Percentiles rank a stretch among this genome's conserved stretches.
phyloP scores from a whole-genome alignment of 1,140 invertebrate species.

The Tetragonula clypearis region DNA sequence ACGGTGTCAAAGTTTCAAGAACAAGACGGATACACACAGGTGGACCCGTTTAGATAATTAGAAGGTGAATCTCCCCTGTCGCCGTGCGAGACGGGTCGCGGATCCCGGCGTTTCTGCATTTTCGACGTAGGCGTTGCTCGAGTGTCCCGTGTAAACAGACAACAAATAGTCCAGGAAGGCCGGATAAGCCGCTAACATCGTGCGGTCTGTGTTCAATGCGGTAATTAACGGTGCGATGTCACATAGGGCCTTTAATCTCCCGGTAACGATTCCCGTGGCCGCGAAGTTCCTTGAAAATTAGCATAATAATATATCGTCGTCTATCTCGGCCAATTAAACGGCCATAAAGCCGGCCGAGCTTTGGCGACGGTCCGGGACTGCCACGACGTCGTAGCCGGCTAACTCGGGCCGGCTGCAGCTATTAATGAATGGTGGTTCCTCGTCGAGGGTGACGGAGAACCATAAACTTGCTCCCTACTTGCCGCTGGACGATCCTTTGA shows the following conservation, averaged over 20 bases:
- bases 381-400: conserved; percentile 66
- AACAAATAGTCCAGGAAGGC: conserved; percentile 50
- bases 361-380: conserved; percentile 63
- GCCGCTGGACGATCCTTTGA: conserved; percentile 44
- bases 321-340: conserved; percentile 75
- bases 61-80: background rate
- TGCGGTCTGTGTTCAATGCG: conserved; percentile 60
- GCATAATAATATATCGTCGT: conserved; percentile 74
- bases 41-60: background rate
- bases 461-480: conserved; percentile 72
- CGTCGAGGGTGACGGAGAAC: conserved; percentile 66
- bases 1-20: background rate
- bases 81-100: background rate
- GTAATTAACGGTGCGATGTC: conserved; percentile 68
- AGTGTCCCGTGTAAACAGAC: conserved; percentile 47
- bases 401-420: conserved; percentile 66
- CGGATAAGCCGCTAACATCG: conserved; percentile 61
- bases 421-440: conserved; percentile 74
- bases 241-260: conserved; percentile 63
- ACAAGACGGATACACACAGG: background rate
- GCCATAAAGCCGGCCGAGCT: conserved; percentile 71
- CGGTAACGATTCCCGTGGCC: conserved; percentile 61
- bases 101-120: background rate
- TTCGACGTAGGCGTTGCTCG: conserved; percentile 19
- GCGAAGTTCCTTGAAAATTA: conserved; percentile 72